Percentiles rank a stretch among this genome's conserved stretches.
Evolutionary conservation across 2,113 vertebrate genomes (phyloP).

Genomic region (Pedetes capensis): DNA sequence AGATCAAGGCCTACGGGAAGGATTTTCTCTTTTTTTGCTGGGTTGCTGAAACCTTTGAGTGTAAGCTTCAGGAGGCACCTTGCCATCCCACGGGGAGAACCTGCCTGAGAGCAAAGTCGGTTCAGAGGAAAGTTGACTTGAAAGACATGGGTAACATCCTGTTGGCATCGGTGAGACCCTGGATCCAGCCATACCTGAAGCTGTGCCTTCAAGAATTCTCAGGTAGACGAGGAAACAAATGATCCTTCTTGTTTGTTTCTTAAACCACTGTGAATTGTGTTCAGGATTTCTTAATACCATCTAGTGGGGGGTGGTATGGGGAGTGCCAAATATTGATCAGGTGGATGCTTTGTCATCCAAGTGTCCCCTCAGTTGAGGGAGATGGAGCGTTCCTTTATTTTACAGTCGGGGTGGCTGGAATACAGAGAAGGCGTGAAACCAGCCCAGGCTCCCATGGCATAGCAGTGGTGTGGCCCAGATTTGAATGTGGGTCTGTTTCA

Average conservation of each 20-base stretch:
- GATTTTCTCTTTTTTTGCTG: neutral
- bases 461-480: rapidly evolving
- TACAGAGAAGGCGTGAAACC: neutral
- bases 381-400: neutral
- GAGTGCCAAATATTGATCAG: rapidly evolving
- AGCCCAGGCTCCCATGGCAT: rapidly evolving
- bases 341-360: neutral
- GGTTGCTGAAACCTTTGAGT: neutral
- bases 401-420: neutral
- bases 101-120: neutral
- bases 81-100: neutral
- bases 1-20: neutral
- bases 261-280: neutral
- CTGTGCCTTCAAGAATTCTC: neutral
- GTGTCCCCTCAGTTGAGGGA: neutral
- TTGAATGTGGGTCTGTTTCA: rapidly evolving
- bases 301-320: neutral
- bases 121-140: neutral
- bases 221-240: neutral
- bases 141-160: neutral
- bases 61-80: neutral
- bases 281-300: neutral
- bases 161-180: neutral
- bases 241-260: neutral
- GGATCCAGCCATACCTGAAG: constrained; percentile 27